A percentile compares a stretch with the other conserved stretches of the same genome.
phyloP scores from a whole-genome alignment of 2,888 invertebrate genomes.

The Netelia inedita region DNA sequence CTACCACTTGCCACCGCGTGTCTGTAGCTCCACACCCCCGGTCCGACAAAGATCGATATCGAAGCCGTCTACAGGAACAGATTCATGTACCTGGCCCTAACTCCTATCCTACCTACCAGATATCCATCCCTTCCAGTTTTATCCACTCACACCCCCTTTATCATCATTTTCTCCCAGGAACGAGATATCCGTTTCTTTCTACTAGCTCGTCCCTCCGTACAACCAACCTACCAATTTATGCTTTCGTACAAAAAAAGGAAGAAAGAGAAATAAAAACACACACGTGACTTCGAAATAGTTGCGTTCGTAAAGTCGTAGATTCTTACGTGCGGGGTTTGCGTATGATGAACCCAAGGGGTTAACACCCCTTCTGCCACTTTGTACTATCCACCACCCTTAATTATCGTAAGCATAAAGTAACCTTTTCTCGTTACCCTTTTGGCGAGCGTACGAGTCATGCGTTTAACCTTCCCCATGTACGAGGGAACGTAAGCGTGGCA shows the following conservation, averaged over 20 bases:
- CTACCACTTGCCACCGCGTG: too few relatives aligned
- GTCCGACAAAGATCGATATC: constrained; percentile 53
- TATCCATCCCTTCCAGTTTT: constrained; percentile 12
- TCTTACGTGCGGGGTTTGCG: too few relatives aligned
- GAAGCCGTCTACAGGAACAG: constrained; percentile 29
- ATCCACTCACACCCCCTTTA: constrained; percentile 23
- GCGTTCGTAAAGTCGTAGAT: too few relatives aligned
- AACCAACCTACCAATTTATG: too few relatives aligned
- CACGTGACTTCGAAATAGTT: too few relatives aligned
- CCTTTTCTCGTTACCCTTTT: constrained; percentile 16
- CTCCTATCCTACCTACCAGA: constrained; percentile 18
- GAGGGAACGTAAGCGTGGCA: constrained; percentile 52
- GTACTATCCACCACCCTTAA: not conserved
- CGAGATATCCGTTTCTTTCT: not conserved
- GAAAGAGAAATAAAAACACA: too few relatives aligned
- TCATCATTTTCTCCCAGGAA: not conserved
- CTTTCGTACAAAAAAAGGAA: too few relatives aligned
- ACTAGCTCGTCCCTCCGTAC: not conserved
- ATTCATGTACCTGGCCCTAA: constrained; percentile 27
- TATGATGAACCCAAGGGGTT: too few relatives aligned
- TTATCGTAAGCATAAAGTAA: constrained; percentile 8
- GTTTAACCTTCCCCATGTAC: constrained; percentile 25
- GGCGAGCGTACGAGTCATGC: constrained; percentile 26
- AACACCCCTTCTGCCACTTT: not conserved
- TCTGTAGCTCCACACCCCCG: not conserved